Evolutionary conservation across 2,797 vertebrate species (phyloP).

Genomic region (Emydoidea blandingii): DNA sequence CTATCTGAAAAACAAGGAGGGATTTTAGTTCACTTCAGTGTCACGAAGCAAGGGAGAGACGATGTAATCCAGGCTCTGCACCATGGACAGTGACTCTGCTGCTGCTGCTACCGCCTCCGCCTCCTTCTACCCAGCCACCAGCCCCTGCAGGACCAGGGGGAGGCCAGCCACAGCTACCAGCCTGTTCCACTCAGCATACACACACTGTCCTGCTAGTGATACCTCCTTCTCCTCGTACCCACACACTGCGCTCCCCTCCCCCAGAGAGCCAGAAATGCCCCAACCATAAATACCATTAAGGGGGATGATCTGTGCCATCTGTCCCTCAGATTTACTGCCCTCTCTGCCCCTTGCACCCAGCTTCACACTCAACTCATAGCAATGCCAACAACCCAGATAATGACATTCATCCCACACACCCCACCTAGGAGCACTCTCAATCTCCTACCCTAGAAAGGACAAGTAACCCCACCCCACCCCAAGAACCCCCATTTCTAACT

Average conservation of each 20-base stretch:
- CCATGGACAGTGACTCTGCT: conserved; percentile 83
- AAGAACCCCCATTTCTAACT: neutral
- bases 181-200: neutral
- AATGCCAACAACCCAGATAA: neutral
- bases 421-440: neutral
- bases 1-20: conserved; percentile 59
- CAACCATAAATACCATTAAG: conserved; percentile 61
- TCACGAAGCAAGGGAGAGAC: neutral
- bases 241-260: neutral
- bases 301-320: conserved; percentile 73
- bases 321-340: conserved; percentile 64
- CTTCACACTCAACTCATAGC: neutral
- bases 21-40: neutral
- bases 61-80: conserved; percentile 69
- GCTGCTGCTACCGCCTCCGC: conserved; percentile 14
- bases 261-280: conserved; percentile 32
- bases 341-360: conserved; percentile 7
- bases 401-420: neutral
- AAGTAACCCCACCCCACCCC: neutral
- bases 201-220: neutral
- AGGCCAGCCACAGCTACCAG: neutral
- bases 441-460: neutral
- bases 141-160: conserved; percentile 38
- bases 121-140: conserved; percentile 24
- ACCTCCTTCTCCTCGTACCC: neutral